Percentiles rank a stretch among this genome's conserved stretches.
phyloP scores from a whole-genome alignment of 2,113 vertebrate species.

The Alligator sinensis region DNA sequence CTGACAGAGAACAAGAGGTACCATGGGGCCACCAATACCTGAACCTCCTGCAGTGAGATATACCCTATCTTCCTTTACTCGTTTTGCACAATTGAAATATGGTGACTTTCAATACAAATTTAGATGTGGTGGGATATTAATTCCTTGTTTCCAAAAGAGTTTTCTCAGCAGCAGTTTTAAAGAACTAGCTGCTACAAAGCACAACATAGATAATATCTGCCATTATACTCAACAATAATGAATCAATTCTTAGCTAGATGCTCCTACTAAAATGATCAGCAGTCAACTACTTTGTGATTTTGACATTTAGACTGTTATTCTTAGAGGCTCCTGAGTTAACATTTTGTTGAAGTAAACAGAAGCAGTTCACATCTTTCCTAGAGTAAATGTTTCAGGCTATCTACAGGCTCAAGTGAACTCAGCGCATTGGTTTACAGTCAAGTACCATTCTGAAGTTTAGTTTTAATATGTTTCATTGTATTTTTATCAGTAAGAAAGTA shows the following conservation, averaged over 20 bases:
- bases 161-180: background rate
- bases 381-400: background rate
- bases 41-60: background rate
- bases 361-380: background rate
- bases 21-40: background rate
- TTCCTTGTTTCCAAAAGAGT: background rate
- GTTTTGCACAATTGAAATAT: background rate
- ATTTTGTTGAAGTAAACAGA: background rate
- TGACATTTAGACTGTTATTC: background rate
- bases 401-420: background rate
- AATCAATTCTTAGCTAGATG: background rate
- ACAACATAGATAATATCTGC: too few relatives aligned
- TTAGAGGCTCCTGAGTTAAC: background rate
- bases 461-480: background rate
- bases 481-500: background rate
- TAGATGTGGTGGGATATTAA: background rate
- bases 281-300: background rate
- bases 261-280: background rate
- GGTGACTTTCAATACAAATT: background rate
- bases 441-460: background rate
- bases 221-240: background rate
- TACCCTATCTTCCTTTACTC: background rate
- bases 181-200: background rate
- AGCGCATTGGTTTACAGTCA: background rate
- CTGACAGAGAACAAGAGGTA: background rate